Percentiles rank a stretch among this genome's conserved stretches.
These are phyloP conservation scores for Gallinago nigripennis DNA, from an alignment of 2,797 vertebrate species.

Conservation along the genomic window DNA sequence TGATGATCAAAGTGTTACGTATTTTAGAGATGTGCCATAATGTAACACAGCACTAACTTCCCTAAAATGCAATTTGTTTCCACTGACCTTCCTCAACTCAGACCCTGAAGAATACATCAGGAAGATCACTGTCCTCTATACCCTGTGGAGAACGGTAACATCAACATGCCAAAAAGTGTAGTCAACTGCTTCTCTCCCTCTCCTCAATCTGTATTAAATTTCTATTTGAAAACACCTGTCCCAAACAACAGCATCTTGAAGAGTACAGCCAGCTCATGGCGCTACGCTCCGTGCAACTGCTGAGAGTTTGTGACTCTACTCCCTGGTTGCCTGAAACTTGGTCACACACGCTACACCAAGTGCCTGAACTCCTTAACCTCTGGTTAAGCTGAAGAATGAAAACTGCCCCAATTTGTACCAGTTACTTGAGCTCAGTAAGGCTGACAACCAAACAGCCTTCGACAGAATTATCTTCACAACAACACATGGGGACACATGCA, in stretches of 20 bases:
- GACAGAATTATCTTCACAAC: not conserved
- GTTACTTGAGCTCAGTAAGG: not conserved
- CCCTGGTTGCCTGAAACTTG: not conserved
- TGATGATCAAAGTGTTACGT: not conserved
- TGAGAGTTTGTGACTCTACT: not conserved
- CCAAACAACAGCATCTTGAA: not conserved
- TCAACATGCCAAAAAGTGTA: not conserved
- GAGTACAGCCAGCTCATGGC: not conserved
- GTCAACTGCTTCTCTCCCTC: not conserved
- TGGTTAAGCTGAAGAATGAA: not conserved
- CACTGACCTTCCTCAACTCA: not conserved
- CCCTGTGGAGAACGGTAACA: not conserved
- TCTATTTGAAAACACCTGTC: not conserved
- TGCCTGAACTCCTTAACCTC: not conserved
- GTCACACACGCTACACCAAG: not conserved
- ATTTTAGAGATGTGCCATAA: not conserved
- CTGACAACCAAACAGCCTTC: not conserved
- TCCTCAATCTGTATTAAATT: not conserved
- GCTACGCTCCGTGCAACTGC: not conserved
- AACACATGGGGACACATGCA: fast-evolving
- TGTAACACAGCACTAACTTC: not conserved
- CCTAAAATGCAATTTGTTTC: not conserved
- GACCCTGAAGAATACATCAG: not conserved
- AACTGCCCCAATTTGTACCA: not conserved
- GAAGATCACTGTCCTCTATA: not conserved